A percentile compares a stretch with the other conserved stretches of the same genome.
These are phyloP conservation scores for Mastomys natalensis DNA, from an alignment of 2,113 vertebrate species.

Conservation along the genomic window DNA sequence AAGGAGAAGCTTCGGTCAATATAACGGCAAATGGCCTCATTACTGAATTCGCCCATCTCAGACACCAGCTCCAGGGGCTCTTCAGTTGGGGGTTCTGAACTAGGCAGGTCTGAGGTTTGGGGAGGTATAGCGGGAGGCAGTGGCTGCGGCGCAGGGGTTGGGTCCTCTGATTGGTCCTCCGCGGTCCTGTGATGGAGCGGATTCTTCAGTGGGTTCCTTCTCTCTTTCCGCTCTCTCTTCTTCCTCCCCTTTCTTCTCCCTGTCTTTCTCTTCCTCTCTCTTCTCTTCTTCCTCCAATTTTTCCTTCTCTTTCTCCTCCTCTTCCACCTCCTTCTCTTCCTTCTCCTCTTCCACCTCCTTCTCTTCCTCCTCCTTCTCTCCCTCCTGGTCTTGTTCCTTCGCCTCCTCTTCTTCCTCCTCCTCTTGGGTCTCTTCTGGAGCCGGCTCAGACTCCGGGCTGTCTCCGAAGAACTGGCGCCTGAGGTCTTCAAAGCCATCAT, in stretches of 20 bases:
- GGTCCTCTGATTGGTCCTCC: not conserved
- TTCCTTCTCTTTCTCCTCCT: not conserved
- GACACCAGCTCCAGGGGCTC: conserved; percentile 92
- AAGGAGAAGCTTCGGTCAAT: conserved; percentile 98
- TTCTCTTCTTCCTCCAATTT: not conserved
- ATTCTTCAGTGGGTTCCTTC: not conserved
- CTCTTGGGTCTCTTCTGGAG: not conserved
- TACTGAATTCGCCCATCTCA: conserved; percentile 96
- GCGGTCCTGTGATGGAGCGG: not conserved
- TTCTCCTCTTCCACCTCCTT: not conserved
- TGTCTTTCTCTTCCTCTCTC: not conserved
- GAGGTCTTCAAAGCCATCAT: conserved; percentile 95
- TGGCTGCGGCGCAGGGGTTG: not conserved
- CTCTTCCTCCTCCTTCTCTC: not conserved
- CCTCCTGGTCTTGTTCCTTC: not conserved
- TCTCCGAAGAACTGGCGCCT: conserved; percentile 93
- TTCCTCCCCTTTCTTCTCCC: not conserved
- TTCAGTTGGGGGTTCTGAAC: not conserved
- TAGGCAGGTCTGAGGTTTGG: not conserved
- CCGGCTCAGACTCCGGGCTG: conserved; percentile 61
- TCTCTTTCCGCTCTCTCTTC: not conserved
- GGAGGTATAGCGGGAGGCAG: conserved; percentile 26
- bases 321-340: not conserved
- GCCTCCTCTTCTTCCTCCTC: too few species aligned
- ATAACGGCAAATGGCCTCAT: conserved; percentile 96